These are phyloP conservation scores for Litocranius walleri DNA, from an alignment of 2,113 vertebrate genomes.

Conservation along the genomic window DNA sequence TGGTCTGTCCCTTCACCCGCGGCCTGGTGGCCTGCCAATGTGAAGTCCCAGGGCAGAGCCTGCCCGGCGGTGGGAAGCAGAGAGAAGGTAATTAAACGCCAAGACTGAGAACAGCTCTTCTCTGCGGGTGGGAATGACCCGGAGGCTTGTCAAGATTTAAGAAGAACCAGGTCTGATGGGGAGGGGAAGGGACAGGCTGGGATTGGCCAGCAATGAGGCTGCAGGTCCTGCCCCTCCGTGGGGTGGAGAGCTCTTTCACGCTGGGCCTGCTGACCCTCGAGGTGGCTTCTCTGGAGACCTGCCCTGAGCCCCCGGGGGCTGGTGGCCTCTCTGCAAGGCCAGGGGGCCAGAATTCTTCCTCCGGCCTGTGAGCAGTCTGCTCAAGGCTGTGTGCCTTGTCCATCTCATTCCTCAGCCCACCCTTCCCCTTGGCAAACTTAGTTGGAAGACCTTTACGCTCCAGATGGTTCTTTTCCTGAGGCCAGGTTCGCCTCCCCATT, in stretches of 20 bases:
- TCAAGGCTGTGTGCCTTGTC: accelerated
- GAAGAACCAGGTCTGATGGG: not conserved
- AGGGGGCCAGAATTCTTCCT: not conserved
- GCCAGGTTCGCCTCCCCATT: not conserved
- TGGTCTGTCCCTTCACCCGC: accelerated
- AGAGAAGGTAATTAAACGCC: not conserved
- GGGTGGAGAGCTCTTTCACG: not conserved
- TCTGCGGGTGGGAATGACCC: accelerated
- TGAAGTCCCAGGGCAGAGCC: too few relatives aligned
- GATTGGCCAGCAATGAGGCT: not conserved
- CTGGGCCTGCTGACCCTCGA: accelerated
- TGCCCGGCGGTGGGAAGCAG: accelerated
- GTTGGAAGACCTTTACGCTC: accelerated
- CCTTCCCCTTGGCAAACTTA: accelerated
- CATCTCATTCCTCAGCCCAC: accelerated
- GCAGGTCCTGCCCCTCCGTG: accelerated
- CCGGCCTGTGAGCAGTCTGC: not conserved
- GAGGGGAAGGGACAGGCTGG: accelerated
- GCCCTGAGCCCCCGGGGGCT: accelerated
- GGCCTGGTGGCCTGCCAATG: accelerated
- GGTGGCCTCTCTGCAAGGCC: not conserved
- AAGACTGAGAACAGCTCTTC: not conserved
- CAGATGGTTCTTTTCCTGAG: accelerated
- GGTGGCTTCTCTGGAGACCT: not conserved
- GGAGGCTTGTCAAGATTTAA: not conserved